A percentile compares a stretch with the other conserved stretches of the same genome.
Evolutionary conservation across 2,888 invertebrate species (phyloP).

Genomic region (Apodemia hepburni): DNA sequence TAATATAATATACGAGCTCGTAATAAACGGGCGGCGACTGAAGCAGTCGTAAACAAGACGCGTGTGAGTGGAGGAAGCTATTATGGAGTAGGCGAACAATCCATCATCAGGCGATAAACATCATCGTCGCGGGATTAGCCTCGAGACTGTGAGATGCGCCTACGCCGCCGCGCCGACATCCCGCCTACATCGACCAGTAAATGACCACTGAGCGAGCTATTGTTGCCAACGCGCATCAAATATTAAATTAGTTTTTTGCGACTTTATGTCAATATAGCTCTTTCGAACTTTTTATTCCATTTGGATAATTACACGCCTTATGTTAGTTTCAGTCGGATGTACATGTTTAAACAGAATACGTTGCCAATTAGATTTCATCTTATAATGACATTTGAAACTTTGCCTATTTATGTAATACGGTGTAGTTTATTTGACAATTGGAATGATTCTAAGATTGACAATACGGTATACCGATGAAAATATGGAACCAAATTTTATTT

Average conservation of each 20-base stretch:
- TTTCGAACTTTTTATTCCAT: no score
- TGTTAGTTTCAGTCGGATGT: no score
- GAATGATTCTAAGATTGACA: no score
- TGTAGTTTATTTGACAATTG: no score
- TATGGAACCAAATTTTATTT: no score
- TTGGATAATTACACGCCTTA: no score
- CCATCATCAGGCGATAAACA: slow-evolving; percentile 60
- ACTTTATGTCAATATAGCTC: not conserved
- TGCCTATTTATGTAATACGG: no score
- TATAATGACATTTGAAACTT: no score
- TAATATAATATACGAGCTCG: slow-evolving; percentile 29
- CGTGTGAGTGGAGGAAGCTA: slow-evolving; percentile 31
- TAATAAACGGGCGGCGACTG: slow-evolving; percentile 27
- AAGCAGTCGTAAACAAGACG: slow-evolving; percentile 27
- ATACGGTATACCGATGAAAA: no score
- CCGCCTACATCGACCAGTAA: slow-evolving; percentile 34
- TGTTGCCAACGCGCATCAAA: slow-evolving; percentile 15
- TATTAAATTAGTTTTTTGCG: not conserved
- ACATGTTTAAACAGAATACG: no score
- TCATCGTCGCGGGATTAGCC: slow-evolving; percentile 39
- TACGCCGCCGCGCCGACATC: slow-evolving; percentile 33
- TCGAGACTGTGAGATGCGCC: slow-evolving; percentile 27
- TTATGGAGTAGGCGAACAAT: slow-evolving; percentile 39
- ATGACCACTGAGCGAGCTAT: slow-evolving; percentile 16
- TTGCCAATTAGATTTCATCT: no score